These are phyloP conservation scores for Xanthia togata DNA, from an alignment of 2,888 invertebrate species.

Conservation along the genomic window DNA sequence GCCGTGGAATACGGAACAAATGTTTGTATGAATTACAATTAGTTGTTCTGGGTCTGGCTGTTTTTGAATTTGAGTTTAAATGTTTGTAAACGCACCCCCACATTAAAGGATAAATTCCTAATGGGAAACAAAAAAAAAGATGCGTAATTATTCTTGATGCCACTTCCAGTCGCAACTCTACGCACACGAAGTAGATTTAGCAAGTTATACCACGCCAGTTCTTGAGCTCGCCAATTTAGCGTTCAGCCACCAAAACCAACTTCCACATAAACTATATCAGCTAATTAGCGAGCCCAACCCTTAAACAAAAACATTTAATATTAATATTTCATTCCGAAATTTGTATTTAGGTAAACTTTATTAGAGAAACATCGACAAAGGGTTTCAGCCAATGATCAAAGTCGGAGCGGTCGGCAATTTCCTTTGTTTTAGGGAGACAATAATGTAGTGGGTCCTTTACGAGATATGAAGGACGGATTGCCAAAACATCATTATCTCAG, in stretches of 20 bases:
- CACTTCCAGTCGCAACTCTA: slow-evolving; percentile 60
- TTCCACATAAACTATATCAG: slow-evolving; percentile 61
- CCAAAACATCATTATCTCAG: slow-evolving; percentile 65
- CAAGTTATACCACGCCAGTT: slow-evolving; percentile 70
- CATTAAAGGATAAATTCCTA: too few relatives aligned
- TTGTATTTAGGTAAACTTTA: slow-evolving; percentile 63
- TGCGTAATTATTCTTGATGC: neutral
- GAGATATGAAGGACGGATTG: slow-evolving; percentile 66
- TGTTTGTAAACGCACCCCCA: too few relatives aligned
- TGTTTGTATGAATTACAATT: too few relatives aligned
- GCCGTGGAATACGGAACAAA: too few relatives aligned
- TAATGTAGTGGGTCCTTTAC: slow-evolving; percentile 54
- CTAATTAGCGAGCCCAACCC: slow-evolving; percentile 65
- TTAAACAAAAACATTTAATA: slow-evolving; percentile 55
- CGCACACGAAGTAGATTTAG: slow-evolving; percentile 60
- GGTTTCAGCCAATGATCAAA: slow-evolving; percentile 69
- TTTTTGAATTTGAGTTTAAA: too few relatives aligned
- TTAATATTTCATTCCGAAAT: slow-evolving; percentile 50
- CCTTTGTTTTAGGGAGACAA: slow-evolving; percentile 66
- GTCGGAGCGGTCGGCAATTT: slow-evolving; percentile 62
- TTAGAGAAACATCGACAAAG: slow-evolving; percentile 66
- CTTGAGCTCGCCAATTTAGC: slow-evolving; percentile 72
- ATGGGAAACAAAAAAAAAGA: too few relatives aligned
- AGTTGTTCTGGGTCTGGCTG: too few relatives aligned
- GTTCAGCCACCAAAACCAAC: slow-evolving; percentile 54